Evolutionary conservation across 2,888 invertebrate genomes (phyloP).

Genomic region (Pristionchus exspectatus): DNA sequence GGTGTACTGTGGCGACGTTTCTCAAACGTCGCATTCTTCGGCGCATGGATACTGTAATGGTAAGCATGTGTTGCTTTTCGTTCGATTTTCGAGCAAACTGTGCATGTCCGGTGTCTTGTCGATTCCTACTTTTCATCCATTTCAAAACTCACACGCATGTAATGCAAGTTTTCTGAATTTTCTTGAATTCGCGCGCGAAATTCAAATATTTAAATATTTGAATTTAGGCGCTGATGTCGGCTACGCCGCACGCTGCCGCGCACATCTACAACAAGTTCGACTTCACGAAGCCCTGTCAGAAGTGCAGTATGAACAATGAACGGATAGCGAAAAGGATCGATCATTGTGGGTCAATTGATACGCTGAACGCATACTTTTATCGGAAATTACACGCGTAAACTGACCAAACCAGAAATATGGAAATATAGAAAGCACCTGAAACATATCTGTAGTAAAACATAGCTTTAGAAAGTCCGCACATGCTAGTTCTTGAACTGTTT

Average conservation of each 20-base stretch:
- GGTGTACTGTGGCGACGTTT: constrained; percentile 35
- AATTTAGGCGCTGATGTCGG: constrained; percentile 72
- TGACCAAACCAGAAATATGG: background rate
- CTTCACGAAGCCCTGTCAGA: constrained; percentile 71
- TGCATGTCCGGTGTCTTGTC: background rate
- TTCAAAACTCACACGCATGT: constrained; percentile 33
- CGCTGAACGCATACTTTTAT: no score
- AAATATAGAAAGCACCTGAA: background rate
- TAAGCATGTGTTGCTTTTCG: background rate
- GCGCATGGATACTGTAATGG: constrained; percentile 19
- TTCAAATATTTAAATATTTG: constrained; percentile 20
- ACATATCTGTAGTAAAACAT: background rate
- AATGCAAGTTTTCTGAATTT: background rate
- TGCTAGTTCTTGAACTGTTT: no score
- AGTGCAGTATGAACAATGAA: constrained; percentile 72
- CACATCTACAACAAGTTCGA: constrained; percentile 72
- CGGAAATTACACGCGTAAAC: background rate
- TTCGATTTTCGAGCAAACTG: background rate
- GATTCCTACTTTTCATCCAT: background rate
- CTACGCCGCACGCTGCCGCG: constrained; percentile 67
- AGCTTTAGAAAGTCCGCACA: no score
- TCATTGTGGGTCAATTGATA: constrained; percentile 65
- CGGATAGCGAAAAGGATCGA: constrained; percentile 73
- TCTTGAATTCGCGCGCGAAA: background rate
- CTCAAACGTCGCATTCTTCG: background rate